Evolutionary conservation across 2,888 invertebrate species (phyloP).

Genomic region (Sminthurides aquaticus): DNA sequence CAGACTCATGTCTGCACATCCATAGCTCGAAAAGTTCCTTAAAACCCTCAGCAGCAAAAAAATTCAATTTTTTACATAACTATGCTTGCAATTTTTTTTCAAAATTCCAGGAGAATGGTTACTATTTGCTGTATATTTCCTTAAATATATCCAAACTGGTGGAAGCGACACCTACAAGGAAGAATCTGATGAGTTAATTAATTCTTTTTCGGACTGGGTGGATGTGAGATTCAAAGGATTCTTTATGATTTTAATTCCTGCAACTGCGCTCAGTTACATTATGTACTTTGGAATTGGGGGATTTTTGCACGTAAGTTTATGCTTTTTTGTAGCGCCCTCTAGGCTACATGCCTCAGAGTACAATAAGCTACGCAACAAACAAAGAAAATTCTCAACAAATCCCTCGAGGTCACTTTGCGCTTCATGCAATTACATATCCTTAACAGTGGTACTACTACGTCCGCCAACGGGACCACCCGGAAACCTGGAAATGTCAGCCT

Average conservation of each 20-base stretch:
- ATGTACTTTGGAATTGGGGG: slow-evolving; percentile 61
- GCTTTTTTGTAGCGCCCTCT: not conserved
- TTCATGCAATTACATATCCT: not conserved
- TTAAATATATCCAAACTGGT: slow-evolving; percentile 52
- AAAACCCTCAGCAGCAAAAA: not conserved
- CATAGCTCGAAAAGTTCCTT: not conserved
- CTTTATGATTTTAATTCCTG: slow-evolving; percentile 47
- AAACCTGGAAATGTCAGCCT: slow-evolving; percentile 69
- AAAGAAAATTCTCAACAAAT: too few species aligned
- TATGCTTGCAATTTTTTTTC: slow-evolving; percentile 8
- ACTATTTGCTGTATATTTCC: slow-evolving; percentile 56
- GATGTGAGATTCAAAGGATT: slow-evolving; percentile 33
- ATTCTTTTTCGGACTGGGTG: slow-evolving; percentile 36
- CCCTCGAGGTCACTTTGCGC: too few species aligned
- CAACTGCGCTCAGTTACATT: slow-evolving; percentile 53
- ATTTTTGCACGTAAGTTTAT: slow-evolving; percentile 58
- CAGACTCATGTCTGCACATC: too few species aligned
- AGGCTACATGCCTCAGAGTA: not conserved
- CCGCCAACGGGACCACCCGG: slow-evolving; percentile 54
- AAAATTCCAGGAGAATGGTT: slow-evolving; percentile 59
- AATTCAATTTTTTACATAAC: too few species aligned
- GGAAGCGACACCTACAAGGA: slow-evolving; percentile 33
- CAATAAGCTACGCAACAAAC: too few species aligned
- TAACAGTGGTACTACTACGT: slow-evolving; percentile 66
- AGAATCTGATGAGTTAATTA: slow-evolving; percentile 34